Evolutionary conservation across 2,888 invertebrate species (phyloP).

Genomic region (Andrena bucephala): DNA sequence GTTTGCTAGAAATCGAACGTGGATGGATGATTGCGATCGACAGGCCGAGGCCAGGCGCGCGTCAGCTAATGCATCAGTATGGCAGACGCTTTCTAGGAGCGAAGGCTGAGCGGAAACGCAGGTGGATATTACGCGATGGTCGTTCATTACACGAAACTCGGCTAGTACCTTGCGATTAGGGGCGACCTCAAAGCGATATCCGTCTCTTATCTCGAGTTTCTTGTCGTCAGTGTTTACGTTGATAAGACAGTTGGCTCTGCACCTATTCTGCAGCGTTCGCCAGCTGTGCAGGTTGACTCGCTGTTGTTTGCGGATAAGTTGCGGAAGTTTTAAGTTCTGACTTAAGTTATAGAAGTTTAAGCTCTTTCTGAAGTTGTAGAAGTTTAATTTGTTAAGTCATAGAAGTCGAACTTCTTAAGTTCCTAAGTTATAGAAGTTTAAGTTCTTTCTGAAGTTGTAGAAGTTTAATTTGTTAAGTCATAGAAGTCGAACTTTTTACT

Average conservation of each 20-base stretch:
- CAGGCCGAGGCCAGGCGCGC: neutral
- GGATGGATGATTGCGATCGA: conserved; percentile 19
- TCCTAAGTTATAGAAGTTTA: too few relatives aligned
- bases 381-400: too few relatives aligned
- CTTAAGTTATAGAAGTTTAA: too few relatives aligned
- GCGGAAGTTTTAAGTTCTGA: too few relatives aligned
- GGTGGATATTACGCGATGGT: conserved; percentile 25
- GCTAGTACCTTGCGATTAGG: conserved; percentile 38
- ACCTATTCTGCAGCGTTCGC: neutral
- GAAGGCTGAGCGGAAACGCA: conserved; percentile 43
- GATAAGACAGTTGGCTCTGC: conserved; percentile 34
- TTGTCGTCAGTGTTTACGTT: conserved; percentile 50
- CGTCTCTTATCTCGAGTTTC: conserved; percentile 42
- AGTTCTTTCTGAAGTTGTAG: too few relatives aligned
- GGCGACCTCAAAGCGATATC: conserved; percentile 42
- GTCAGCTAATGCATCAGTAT: neutral
- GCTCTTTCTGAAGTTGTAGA: too few relatives aligned
- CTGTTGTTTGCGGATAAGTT: neutral
- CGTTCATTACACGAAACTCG: conserved; percentile 13
- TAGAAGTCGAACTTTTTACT: too few relatives aligned
- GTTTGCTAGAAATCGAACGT: conserved; percentile 17
- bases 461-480: too few relatives aligned
- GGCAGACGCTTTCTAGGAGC: conserved; percentile 19
- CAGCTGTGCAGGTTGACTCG: neutral
- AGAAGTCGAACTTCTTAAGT: too few relatives aligned